Evolutionary conservation across 2,888 invertebrate genomes (phyloP).

Genomic region (Eurois occulta): DNA sequence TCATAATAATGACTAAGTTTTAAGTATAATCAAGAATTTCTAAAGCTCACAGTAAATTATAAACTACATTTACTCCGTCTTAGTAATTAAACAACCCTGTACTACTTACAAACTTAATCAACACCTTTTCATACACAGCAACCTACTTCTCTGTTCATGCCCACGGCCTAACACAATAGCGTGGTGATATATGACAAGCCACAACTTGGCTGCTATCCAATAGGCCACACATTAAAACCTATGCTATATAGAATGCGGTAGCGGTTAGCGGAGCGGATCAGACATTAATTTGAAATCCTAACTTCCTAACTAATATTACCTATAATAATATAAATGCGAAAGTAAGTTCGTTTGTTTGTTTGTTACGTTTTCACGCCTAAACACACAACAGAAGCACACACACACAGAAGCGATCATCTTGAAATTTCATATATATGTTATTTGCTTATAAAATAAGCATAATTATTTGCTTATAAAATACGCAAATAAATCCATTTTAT

Average conservation of each 20-base stretch:
- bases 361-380: too few species aligned
- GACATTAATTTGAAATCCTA: not conserved
- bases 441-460: too few species aligned
- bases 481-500: not conserved
- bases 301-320: too few species aligned
- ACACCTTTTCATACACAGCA: constrained; percentile 27
- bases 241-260: constrained; percentile 5
- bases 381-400: too few species aligned
- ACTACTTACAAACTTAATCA: constrained; percentile 39
- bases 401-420: too few species aligned
- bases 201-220: constrained; percentile 55
- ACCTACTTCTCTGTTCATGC: constrained; percentile 42
- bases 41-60: not conserved
- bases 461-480: too few species aligned
- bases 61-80: not conserved
- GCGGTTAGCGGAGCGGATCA: constrained; percentile 26
- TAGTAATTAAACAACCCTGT: constrained; percentile 27
- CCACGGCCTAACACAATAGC: constrained; percentile 46
- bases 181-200: constrained; percentile 53
- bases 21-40: too few species aligned
- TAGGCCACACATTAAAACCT: constrained; percentile 40
- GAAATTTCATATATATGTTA: too few species aligned
- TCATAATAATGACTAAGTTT: too few species aligned
- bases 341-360: too few species aligned
- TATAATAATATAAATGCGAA: too few species aligned